Evolutionary conservation across 2,113 vertebrate species (phyloP), one percentile per base, ranked within the genome.

Genomic region (Lucifuga dentata): DNA sequence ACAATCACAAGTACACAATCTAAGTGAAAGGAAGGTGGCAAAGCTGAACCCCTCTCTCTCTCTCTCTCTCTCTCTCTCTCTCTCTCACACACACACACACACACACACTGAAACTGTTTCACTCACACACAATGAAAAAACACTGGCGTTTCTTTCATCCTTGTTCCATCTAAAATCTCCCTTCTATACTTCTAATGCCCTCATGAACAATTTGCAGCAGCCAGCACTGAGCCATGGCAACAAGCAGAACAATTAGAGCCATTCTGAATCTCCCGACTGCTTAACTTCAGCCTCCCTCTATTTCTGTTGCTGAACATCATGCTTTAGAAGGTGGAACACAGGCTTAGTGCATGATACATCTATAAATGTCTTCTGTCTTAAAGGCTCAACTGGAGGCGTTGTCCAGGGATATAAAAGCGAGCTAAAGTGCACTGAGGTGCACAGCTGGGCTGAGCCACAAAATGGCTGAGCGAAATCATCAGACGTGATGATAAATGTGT

Each of bases 341-440:
- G 66, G 73, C 78, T 89, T 78, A 76, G 76, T n/a, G 65, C 66
- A 68, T 24, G 60, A 77, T 46, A 52, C 51, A 43, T 74, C 78
- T 81, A 80, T 83, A 86, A 85, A 88, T 73, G 76, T 75, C 73
- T 53, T 48, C 52, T 5, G 43, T 68, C 73, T 75, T 39, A 39
- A 69, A 82, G 73, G 55, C 71, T 86, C 71, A 86, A 73, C 79
- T 87, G 71, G 71, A 76, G 73, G 64, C 55, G 38, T 73, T 52
- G 12, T 69, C 76, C 68, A 43, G 50, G 19, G 75, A 81, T 74
- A 67, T 51, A 80, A 71, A 76, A 73, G 59, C 40, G 64, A 65
- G 51, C 40, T 15, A 40, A 57, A 76, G 57, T 43, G 56, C 73
- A 38, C 26, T 8, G 7, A 60, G 43, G 58, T 59, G 51, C 57